A percentile compares a stretch with the other conserved stretches of the same genome.
These are phyloP conservation scores for Malurus splendens DNA, from an alignment of 2,797 vertebrate genomes.

Conservation along the genomic window DNA sequence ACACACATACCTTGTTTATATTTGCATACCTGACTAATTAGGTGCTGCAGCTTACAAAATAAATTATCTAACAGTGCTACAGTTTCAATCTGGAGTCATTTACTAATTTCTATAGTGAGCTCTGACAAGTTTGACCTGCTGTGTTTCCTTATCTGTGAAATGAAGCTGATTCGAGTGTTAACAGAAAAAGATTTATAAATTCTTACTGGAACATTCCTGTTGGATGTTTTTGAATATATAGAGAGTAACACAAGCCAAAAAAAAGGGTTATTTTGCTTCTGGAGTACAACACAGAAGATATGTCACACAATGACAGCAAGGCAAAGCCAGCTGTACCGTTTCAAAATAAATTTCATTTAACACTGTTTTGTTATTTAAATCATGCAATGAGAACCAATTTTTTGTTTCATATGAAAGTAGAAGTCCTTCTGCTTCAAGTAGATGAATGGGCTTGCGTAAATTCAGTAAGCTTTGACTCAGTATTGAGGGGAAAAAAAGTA, in stretches of 20 bases:
- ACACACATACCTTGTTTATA: not conserved
- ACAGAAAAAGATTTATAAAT: not conserved
- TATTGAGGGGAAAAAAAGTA: not conserved
- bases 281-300: not conserved
- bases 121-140: not conserved
- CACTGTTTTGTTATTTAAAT: slow-evolving; percentile 2
- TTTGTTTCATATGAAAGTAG: not conserved
- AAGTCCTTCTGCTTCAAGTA: not conserved
- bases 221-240: not conserved
- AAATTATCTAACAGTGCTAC: not conserved
- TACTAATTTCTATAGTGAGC: not conserved
- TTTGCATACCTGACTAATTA: not conserved
- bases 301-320: not conserved
- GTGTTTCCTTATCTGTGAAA: not conserved
- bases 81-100: not conserved
- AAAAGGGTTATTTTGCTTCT: not conserved
- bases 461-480: not conserved
- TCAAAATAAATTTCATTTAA: not conserved
- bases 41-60: not conserved
- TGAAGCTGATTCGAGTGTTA: not conserved
- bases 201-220: not conserved
- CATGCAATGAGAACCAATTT: not conserved
- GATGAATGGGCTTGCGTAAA: not conserved
- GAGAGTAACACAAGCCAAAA: not conserved
- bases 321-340: not conserved